Evolutionary conservation across 1,140 invertebrate species (phyloP).

Genomic region (Drosophila santomea): DNA sequence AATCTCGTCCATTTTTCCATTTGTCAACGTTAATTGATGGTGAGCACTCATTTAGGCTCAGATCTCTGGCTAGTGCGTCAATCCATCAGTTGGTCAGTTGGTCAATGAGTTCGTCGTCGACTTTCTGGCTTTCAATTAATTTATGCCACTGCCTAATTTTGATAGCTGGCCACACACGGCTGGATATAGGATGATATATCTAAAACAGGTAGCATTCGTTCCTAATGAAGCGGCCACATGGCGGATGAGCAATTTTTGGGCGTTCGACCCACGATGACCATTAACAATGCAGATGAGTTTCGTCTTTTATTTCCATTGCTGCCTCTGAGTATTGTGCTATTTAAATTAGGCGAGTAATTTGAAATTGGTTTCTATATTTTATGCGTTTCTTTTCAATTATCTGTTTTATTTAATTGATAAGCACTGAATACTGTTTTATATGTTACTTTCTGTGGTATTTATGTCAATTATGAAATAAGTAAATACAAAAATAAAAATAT

Average conservation of each 20-base stretch:
- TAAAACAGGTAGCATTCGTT: constrained; percentile 28
- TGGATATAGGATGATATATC: constrained; percentile 17
- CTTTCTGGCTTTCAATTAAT: constrained; percentile 60
- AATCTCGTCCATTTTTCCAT: constrained; percentile 51
- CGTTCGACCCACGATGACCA: constrained; percentile 1
- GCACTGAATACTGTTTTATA: too few relatives aligned
- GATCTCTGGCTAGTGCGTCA: constrained; percentile 37
- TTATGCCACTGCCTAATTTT: constrained; percentile 72
- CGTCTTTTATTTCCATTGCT: constrained; percentile 18
- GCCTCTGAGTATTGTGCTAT: background rate
- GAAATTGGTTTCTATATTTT: too few relatives aligned
- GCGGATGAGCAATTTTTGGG: constrained; percentile 33
- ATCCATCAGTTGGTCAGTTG: constrained; percentile 36
- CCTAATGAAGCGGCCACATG: constrained; percentile 67
- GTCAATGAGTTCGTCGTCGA: constrained; percentile 29
- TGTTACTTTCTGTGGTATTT: too few relatives aligned
- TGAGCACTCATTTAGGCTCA: constrained; percentile 62
- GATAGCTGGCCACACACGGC: constrained; percentile 49
- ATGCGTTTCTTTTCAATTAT: too few relatives aligned
- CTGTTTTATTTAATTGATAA: too few relatives aligned
- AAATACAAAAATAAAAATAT: too few relatives aligned
- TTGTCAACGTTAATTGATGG: constrained; percentile 78
- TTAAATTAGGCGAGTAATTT: constrained; percentile 17
- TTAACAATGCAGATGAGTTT: constrained; percentile 31
- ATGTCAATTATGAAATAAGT: too few relatives aligned